These are phyloP conservation scores for Volucella zonaria DNA, from an alignment of 2,888 invertebrate genomes.

Conservation along the genomic window DNA sequence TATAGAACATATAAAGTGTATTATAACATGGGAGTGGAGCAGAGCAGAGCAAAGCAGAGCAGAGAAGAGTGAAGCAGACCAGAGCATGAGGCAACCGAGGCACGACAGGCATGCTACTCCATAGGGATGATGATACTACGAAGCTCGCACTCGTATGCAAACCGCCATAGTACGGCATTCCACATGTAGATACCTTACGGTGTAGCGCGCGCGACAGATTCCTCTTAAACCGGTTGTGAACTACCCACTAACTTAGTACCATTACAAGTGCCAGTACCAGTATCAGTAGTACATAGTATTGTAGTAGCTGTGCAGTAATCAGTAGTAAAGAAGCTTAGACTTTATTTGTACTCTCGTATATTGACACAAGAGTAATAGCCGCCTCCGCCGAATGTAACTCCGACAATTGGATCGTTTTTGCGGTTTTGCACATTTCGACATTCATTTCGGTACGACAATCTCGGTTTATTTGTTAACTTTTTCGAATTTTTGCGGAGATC, in stretches of 20 bases:
- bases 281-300: too few relatives aligned
- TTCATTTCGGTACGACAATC: slow-evolving; percentile 15
- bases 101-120: slow-evolving; percentile 54
- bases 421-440: slow-evolving; percentile 20
- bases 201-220: slow-evolving; percentile 71
- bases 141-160: slow-evolving; percentile 4
- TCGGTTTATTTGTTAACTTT: neutral
- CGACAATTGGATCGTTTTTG: slow-evolving; percentile 16
- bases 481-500: neutral
- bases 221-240: slow-evolving; percentile 68
- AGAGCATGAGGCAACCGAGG: neutral
- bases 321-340: slow-evolving; percentile 58
- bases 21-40: slow-evolving; percentile 63
- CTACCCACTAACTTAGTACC: slow-evolving; percentile 40
- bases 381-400: slow-evolving; percentile 35
- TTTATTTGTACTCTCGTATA: slow-evolving; percentile 46
- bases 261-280: neutral
- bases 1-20: slow-evolving; percentile 4
- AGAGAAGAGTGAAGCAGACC: slow-evolving; percentile 11
- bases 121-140: slow-evolving; percentile 51
- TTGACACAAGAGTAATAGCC: slow-evolving; percentile 31
- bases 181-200: slow-evolving; percentile 56
- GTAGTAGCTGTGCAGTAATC: neutral
- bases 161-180: slow-evolving; percentile 45
- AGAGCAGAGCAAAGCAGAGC: slow-evolving; percentile 12